Base-by-base conservation (phyloP, 2,797 vertebrate genomes). In the Percopsis omiscomaycus region DNA sequence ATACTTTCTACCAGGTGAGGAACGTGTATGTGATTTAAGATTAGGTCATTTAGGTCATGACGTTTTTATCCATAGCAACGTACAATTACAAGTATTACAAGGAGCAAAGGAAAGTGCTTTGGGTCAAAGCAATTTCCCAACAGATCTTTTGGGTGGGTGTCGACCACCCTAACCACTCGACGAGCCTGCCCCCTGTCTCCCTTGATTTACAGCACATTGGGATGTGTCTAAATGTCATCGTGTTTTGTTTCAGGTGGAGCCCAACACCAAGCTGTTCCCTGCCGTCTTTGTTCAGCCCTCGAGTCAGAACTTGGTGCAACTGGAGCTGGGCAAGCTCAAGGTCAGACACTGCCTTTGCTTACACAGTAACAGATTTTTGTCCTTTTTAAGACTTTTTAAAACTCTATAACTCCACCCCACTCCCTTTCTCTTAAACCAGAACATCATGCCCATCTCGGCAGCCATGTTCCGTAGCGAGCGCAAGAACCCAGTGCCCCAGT, bases 361-460 rank as follows among this genome's bases (percentile, higher is more conserved):
- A 48, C 2, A 29, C 4, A 8, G 5, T 22, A 42, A 42, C 37
- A 42, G 37, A 6, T 44, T 10, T 27, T 44, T 29, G 1, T 46
- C 2, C 32, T 28, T 3, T 44, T 45, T 50, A 3, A 57, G 2
- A 12, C 46, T 65, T 42, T 59, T 4, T 6, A 1, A 44, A 13
- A 12, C 32, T 14, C 45, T 3, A 4, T 29, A 2, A 47, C 5
- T 15, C 15, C 44, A 3, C 30, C 30, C 42, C 28, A 64, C 14
- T 47, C 54, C 13, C 44, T 22, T 3, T 50, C n/a, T 73, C 55
- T 15, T 1, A 0, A 13, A 14, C 15, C 81, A 98, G 97, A 98
- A 98, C 86, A 98, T 98, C 88, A 97, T 98, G 96, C 97, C 97
- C 0, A 92, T 98, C 86, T 98, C 97, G 0, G 95, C 96, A 0